Evolutionary conservation across 2,797 vertebrate genomes (phyloP).

Genomic region (Girardinus metallicus): DNA sequence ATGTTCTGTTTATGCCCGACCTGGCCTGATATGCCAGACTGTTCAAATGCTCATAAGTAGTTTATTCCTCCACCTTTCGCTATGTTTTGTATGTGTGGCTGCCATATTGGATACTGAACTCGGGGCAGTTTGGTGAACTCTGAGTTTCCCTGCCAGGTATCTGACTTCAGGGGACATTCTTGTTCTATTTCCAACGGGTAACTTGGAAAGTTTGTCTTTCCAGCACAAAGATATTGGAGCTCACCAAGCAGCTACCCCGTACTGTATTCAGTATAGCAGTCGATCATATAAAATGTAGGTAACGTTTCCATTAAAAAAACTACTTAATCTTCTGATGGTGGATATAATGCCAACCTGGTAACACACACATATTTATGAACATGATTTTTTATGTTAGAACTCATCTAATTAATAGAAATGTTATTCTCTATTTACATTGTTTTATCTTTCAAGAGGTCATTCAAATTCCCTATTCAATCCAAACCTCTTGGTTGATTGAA

Average conservation of each 20-base stretch:
- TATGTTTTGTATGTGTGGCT: background rate
- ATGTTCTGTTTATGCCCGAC: background rate
- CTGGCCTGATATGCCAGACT: background rate
- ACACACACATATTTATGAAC: background rate
- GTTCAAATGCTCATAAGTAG: background rate
- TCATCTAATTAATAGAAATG: background rate
- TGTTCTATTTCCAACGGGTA: background rate
- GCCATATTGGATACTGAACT: background rate
- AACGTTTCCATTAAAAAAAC: background rate
- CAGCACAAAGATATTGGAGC: background rate
- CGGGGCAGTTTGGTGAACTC: background rate
- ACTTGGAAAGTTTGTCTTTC: background rate
- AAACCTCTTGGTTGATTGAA: background rate
- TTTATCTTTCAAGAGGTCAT: background rate
- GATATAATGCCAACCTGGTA: background rate
- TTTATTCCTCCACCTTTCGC: background rate
- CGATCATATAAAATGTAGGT: background rate
- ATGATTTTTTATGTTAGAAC: background rate
- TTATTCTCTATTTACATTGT: background rate
- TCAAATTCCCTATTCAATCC: background rate
- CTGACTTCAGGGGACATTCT: background rate
- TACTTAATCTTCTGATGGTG: background rate
- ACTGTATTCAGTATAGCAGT: background rate
- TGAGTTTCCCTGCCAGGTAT: background rate
- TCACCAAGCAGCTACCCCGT: background rate